phyloP scores from a whole-genome alignment of 2,888 invertebrate species.

The Dryococelus australis region DNA sequence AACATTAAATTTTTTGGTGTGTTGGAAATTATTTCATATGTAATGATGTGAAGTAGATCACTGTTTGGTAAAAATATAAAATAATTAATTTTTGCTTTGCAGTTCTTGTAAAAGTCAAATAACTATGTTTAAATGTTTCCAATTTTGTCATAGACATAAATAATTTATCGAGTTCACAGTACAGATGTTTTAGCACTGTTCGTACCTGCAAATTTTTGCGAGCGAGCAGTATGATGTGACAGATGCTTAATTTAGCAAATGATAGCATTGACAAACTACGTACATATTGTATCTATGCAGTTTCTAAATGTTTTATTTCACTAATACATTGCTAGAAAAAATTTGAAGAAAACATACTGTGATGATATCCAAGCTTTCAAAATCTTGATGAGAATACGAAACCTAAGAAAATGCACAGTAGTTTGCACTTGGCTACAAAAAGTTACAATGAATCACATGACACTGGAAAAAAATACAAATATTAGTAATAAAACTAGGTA shows the following conservation, averaged over 20 bases:
- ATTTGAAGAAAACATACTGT: conserved; percentile 13
- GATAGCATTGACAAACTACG: neutral
- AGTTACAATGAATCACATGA: neutral
- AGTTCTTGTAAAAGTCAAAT: too few species aligned
- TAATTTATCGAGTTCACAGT: neutral
- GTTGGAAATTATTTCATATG: too few species aligned
- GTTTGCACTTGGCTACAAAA: neutral
- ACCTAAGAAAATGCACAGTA: conserved; percentile 27
- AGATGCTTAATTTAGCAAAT: neutral
- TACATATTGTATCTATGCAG: neutral
- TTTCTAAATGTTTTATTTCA: neutral
- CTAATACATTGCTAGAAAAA: conserved; percentile 4
- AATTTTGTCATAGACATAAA: neutral
- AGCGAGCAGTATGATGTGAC: neutral
- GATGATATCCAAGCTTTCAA: conserved; percentile 26
- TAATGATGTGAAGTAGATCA: too few species aligned
- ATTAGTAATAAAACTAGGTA: neutral
- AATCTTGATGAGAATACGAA: conserved; percentile 21
- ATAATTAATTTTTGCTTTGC: too few species aligned
- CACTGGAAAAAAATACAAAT: conserved; percentile 2
- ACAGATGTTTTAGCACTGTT: neutral
- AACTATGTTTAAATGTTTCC: neutral
- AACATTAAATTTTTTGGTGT: too few species aligned
- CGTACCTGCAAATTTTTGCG: neutral
- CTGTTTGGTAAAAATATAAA: too few species aligned